phyloP scores from a whole-genome alignment of 2,888 invertebrate species.

The Chalcosyrphus nemorum region DNA sequence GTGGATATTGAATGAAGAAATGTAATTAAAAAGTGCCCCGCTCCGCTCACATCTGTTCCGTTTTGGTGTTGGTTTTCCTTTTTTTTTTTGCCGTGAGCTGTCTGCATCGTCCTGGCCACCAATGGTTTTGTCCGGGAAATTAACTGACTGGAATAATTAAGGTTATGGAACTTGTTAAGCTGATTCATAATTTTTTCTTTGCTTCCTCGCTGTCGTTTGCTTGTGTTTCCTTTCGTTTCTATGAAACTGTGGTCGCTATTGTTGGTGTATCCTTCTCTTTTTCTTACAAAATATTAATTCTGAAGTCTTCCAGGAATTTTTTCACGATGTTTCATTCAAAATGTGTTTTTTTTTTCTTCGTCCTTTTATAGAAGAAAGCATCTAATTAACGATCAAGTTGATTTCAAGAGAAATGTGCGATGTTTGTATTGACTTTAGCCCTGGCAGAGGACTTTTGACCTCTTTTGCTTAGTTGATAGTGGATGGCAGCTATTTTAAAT shows the following conservation, averaged over 20 bases:
- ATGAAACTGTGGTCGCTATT: background rate
- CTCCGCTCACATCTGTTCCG: background rate
- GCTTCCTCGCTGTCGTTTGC: background rate
- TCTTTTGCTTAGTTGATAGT: background rate
- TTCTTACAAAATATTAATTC: background rate
- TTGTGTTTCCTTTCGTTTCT: background rate
- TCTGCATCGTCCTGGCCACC: background rate
- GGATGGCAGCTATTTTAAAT: background rate
- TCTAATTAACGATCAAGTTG: background rate
- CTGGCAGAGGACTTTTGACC: background rate
- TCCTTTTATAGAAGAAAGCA: background rate
- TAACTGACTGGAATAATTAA: conserved; percentile 38
- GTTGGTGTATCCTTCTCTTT: no score
- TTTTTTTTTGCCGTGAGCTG: background rate
- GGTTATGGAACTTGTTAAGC: conserved; percentile 35
- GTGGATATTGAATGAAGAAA: conserved; percentile 1
- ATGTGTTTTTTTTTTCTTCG: background rate
- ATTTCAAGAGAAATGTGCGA: background rate
- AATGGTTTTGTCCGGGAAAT: background rate
- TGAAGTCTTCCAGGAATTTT: background rate
- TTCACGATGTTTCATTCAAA: no score
- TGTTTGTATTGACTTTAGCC: background rate
- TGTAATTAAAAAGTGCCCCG: conserved; percentile 18
- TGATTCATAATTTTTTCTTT: conserved; percentile 19
- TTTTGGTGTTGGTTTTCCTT: background rate